Conservation (phyloP, 2,797 vertebrate genomes). For the Balearica regulorum region DNA sequence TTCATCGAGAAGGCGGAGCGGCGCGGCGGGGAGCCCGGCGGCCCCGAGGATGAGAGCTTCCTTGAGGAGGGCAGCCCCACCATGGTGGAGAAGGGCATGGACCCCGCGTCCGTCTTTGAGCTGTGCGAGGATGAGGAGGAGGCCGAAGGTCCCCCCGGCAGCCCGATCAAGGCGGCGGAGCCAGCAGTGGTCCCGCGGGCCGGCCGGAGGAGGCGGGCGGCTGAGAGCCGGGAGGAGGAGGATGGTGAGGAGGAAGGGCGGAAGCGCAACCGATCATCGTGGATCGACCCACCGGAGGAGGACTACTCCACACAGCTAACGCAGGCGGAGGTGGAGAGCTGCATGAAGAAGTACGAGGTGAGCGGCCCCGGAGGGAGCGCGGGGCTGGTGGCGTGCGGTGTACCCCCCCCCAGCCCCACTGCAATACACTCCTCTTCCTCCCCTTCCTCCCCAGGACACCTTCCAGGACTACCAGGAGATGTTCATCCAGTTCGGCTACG, state of each 20-base stretch:
- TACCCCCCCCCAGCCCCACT: no score
- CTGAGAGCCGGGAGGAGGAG: conserved; percentile 50
- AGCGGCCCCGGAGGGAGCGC: fast-evolving
- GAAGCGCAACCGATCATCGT: conserved; percentile 82
- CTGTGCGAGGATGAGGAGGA: conserved; percentile 89
- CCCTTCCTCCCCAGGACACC: conserved; percentile 80
- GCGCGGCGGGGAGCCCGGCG: conserved; percentile 60
- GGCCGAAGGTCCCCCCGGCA: conserved; percentile 69
- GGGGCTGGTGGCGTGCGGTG: fast-evolving
- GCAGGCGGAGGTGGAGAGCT: conserved; percentile 96
- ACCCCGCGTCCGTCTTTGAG: conserved; percentile 86
- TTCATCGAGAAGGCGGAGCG: conserved; percentile 89
- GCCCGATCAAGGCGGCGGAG: neutral
- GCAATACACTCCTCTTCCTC: neutral
- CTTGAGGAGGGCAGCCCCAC: conserved; percentile 95
- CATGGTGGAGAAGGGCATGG: conserved; percentile 94
- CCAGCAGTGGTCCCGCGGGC: neutral
- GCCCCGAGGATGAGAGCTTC: conserved; percentile 78
- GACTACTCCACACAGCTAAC: conserved; percentile 80
- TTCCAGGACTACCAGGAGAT: conserved; percentile 98
- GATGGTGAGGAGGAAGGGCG: conserved; percentile 64
- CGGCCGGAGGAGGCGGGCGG: conserved; percentile 10
- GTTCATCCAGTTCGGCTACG: conserved; percentile 98
- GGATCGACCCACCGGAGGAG: conserved; percentile 93
- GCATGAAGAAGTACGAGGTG: conserved; percentile 95